Evolutionary conservation across 2,113 vertebrate species (phyloP).

Genomic region (Nothocercus julius): DNA sequence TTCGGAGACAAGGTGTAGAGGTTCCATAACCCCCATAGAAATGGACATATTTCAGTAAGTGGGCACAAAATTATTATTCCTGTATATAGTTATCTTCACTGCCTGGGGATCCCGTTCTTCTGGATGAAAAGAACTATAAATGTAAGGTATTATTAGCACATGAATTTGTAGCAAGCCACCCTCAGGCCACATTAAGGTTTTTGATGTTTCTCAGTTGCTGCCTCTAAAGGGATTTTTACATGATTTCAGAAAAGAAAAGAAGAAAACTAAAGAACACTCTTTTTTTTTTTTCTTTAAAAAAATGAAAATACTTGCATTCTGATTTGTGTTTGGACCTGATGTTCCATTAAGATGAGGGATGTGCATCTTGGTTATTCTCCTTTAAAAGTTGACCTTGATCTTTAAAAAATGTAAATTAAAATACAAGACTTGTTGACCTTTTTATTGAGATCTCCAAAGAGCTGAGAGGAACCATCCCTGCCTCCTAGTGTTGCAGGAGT

Average conservation of each 20-base stretch:
- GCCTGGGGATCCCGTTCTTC: conserved; percentile 12
- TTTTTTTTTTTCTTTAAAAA: not conserved
- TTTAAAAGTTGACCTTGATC: conserved; percentile 6
- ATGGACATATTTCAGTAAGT: not conserved
- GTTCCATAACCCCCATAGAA: not conserved
- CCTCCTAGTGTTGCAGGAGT: not conserved
- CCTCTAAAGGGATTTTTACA: conserved; percentile 29
- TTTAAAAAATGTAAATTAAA: conserved; percentile 28
- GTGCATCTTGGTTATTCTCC: not conserved
- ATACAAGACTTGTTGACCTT: conserved; percentile 8
- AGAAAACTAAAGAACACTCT: not conserved
- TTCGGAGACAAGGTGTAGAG: not conserved
- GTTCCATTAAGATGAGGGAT: not conserved
- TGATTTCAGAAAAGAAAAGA: not conserved
- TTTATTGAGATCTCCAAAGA: conserved; percentile 15
- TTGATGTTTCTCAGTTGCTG: conserved; percentile 43
- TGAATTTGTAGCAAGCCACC: conserved; percentile 61
- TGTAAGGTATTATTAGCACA: conserved; percentile 47
- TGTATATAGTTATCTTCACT: not conserved
- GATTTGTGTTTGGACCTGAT: not conserved
- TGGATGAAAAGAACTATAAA: conserved; percentile 41
- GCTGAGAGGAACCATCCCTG: not conserved
- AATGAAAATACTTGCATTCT: not conserved
- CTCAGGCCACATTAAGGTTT: conserved; percentile 60
- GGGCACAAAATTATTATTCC: not conserved